Evolutionary conservation across 1,140 invertebrate species (phyloP), one percentile per base, ranked within the genome.

Genomic region (Tetragnatha versicolor): DNA sequence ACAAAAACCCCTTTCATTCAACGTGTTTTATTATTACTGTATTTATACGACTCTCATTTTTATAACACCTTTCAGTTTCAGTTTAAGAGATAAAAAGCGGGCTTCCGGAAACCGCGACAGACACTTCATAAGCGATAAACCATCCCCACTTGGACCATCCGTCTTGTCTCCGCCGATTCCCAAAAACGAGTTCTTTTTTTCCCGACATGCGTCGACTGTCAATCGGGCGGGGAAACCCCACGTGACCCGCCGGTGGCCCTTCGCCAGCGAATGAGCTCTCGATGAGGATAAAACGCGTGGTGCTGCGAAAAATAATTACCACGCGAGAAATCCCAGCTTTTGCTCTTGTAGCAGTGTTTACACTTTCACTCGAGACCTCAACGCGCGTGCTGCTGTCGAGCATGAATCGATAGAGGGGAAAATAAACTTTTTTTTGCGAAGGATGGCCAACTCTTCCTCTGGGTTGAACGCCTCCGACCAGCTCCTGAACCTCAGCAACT

Each of bases 211-310:
- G 51, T 31, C 20, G 69, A 60, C 53, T 73, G 35, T 60, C 69
- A 73, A 73, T 45, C 53, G 69, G 69, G 53, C 33, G 69, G 69
- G 49, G 39, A 45, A 55, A 37, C 2, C 42, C 25, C 69, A 73
- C 69, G 69, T 73, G 69, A 73, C 69, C 31, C 14, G 20, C 4
- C 17, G 17, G 20, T 55, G 66, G 69, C 51, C 35, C 29, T 2
- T 27, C 35, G 69, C 69, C 69, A 73, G 53, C 69, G 69, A 73
- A 73, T 73, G 53, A 60, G 49, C 27, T n/a, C 3, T 45, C 37
- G 20, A 49, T 42, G 20, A 60, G 69, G 53, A 73, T 73, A 73
- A 73, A 73, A 60, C 49, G 51, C 37, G 37, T 73, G 69, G 53
- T 60, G 58, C 55, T 20, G 27, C 17, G 7, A 60, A 60, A n/a